These are phyloP conservation scores for Autographa pulchrina DNA, from an alignment of 2,888 invertebrate species.

Conservation along the genomic window DNA sequence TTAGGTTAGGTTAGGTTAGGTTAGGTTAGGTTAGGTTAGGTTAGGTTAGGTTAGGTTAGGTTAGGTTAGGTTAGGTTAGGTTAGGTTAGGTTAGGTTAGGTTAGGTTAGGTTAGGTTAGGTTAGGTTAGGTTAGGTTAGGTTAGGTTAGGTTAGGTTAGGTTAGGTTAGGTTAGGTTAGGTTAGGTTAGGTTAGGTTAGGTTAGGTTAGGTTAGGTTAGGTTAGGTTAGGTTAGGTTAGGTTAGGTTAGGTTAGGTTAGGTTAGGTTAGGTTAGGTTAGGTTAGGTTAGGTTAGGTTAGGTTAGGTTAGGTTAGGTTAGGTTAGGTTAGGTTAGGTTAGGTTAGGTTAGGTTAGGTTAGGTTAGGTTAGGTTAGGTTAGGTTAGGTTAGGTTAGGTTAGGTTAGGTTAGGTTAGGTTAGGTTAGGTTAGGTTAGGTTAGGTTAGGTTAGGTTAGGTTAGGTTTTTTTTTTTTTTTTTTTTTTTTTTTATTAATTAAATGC, in stretches of 20 bases:
- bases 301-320: slow-evolving; percentile 22
- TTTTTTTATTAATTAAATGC: too few species aligned
- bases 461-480: too few species aligned
- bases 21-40: slow-evolving; percentile 42
- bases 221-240: slow-evolving; percentile 34
- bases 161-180: slow-evolving; percentile 30
- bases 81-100: slow-evolving; percentile 40
- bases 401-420: slow-evolving; percentile 20
- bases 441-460: slow-evolving; percentile 25
- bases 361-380: slow-evolving; percentile 23
- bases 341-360: slow-evolving; percentile 20
- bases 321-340: slow-evolving; percentile 20
- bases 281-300: slow-evolving; percentile 23
- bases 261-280: slow-evolving; percentile 23
- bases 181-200: slow-evolving; percentile 23
- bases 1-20: slow-evolving; percentile 40
- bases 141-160: slow-evolving; percentile 25
- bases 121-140: slow-evolving; percentile 30
- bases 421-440: slow-evolving; percentile 25
- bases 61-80: slow-evolving; percentile 42
- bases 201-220: slow-evolving; percentile 33
- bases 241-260: slow-evolving; percentile 25
- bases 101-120: slow-evolving; percentile 39
- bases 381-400: slow-evolving; percentile 22
- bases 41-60: slow-evolving; percentile 42